Percentiles rank a stretch among this genome's conserved stretches.
Conservation (phyloP, 2,797 vertebrate genomes). For the Coracias cyanogaster region DNA sequence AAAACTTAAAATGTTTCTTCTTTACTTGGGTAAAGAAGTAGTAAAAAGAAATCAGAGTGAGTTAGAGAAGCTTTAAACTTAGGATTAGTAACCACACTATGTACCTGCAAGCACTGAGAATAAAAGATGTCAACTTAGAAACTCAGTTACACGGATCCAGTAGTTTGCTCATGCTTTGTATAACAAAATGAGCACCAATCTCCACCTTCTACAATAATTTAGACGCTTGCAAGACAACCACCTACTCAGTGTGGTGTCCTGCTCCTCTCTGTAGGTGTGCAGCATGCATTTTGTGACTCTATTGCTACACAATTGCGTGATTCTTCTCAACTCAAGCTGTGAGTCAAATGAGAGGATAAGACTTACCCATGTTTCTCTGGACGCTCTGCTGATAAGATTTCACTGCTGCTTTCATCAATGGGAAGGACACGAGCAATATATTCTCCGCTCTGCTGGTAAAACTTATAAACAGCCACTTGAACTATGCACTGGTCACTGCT, state of each 20-base stretch:
- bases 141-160: neutral
- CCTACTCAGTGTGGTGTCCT: neutral
- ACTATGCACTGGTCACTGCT: constrained; percentile 77
- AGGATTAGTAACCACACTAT: neutral
- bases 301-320: fast-evolving
- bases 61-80: neutral
- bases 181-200: neutral
- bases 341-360: neutral
- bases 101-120: neutral
- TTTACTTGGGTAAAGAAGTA: neutral
- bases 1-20: neutral
- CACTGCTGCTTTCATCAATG: constrained; percentile 74
- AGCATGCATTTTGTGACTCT: neutral
- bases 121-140: neutral
- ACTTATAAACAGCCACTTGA: constrained; percentile 79
- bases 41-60: neutral
- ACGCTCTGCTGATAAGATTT: constrained; percentile 68
- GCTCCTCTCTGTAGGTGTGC: neutral
- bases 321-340: neutral
- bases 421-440: constrained; percentile 78
- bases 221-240: neutral
- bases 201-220: neutral
- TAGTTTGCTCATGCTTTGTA: neutral
- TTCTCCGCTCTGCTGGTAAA: constrained; percentile 72
- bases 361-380: constrained; percentile 80